Conservation (phyloP, 2,888 invertebrate species). For the Hymenopus coronatus region DNA sequence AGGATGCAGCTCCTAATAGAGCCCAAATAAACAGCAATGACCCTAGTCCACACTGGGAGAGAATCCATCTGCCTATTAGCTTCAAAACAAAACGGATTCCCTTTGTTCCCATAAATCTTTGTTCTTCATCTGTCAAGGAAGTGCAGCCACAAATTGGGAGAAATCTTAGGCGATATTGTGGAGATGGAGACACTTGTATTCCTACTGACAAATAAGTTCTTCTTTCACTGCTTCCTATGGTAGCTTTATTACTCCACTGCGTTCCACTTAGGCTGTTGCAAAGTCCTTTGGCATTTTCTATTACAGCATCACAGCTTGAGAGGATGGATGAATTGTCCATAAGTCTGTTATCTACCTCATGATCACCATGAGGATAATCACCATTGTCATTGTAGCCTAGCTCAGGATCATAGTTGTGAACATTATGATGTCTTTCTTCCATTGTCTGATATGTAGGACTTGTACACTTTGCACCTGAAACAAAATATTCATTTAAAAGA, state of each 20-base stretch:
- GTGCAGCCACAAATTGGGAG: conserved; percentile 48
- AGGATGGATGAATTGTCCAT: background rate
- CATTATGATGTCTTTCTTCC: background rate
- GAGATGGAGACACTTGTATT: conserved; percentile 50
- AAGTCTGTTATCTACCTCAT: background rate
- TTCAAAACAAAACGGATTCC: conserved; percentile 11
- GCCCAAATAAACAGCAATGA: conserved; percentile 62
- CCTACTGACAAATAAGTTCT: conserved; percentile 31
- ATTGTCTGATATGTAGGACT: background rate
- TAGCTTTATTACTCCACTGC: background rate
- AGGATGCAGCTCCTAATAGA: conserved; percentile 59
- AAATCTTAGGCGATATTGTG: conserved; percentile 57
- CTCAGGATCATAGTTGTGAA: background rate
- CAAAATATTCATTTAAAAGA: background rate
- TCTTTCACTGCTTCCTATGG: background rate
- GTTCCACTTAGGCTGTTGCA: background rate
- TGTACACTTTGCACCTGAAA: background rate
- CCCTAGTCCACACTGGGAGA: conserved; percentile 60
- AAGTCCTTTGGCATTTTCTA: background rate
- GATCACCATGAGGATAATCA: background rate
- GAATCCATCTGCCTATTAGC: conserved; percentile 46
- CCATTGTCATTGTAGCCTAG: background rate
- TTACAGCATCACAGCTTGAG: background rate
- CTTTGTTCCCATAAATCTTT: background rate
- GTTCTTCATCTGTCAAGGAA: background rate